These are phyloP conservation scores for Dolichopus griseipennis DNA, from an alignment of 2,888 invertebrate genomes.

Conservation along the genomic window DNA sequence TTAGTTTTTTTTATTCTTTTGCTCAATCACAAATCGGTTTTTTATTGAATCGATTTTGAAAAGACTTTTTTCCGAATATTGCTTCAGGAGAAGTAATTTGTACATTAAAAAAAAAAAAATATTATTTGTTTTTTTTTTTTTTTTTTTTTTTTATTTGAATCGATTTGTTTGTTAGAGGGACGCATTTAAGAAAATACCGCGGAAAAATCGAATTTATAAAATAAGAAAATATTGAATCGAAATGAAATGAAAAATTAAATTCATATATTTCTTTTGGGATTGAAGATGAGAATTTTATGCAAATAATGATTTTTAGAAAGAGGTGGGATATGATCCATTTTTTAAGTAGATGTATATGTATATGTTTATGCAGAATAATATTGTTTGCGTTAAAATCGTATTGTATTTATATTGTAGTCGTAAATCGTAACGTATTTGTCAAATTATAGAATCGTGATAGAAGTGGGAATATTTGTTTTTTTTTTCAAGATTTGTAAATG, in stretches of 20 bases:
- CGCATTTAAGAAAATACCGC: neutral
- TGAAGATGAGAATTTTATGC: neutral
- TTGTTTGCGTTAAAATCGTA: neutral
- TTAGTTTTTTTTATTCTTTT: no score
- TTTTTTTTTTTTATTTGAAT: neutral
- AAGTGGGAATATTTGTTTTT: neutral
- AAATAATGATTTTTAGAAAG: neutral
- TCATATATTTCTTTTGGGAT: neutral
- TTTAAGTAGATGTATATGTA: neutral
- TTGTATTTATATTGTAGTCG: neutral
- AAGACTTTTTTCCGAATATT: neutral
- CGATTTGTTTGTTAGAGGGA: neutral
- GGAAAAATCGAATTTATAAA: neutral
- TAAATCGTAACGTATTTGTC: no score
- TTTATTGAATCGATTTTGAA: neutral
- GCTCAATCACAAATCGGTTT: neutral
- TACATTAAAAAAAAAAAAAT: neutral
- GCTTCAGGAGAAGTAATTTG: conserved; percentile 1
- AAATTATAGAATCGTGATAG: neutral
- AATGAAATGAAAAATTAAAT: neutral
- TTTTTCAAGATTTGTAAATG: neutral
- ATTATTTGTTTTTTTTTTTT: no score
- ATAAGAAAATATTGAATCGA: neutral
- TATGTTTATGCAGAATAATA: neutral
- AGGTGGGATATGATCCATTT: neutral